A percentile compares a stretch with the other conserved stretches of the same genome.
Evolutionary conservation across 1,140 invertebrate species (phyloP).

Genomic region (Brachionus rotundiformis): DNA sequence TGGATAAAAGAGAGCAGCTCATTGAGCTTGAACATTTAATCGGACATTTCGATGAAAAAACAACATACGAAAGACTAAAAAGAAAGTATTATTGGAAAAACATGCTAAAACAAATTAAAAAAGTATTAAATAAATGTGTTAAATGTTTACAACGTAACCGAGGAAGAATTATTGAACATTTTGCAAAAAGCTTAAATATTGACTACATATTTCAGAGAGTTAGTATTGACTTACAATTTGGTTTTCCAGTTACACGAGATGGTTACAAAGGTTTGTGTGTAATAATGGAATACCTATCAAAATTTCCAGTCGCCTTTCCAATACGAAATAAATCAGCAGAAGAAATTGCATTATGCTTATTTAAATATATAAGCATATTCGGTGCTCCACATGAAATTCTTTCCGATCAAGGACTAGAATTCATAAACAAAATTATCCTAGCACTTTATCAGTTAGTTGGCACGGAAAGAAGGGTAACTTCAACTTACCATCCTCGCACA

Average conservation of each 20-base stretch:
- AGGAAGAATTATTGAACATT: not conserved
- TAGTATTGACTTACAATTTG: not conserved
- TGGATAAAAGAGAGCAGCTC: not conserved
- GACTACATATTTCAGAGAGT: not conserved
- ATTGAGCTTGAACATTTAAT: not conserved
- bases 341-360: not conserved
- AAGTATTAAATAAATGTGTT: not conserved
- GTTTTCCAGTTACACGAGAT: not conserved
- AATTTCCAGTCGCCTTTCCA: not conserved
- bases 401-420: not conserved
- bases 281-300: not conserved
- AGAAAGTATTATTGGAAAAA: not conserved
- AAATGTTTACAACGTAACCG: not conserved
- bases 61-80: not conserved
- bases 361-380: not conserved
- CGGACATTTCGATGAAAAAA: not conserved
- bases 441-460: not conserved
- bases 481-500: not conserved
- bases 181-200: not conserved
- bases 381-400: not conserved
- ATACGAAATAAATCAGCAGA: not conserved
- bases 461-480: not conserved
- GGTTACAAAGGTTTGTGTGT: not conserved
- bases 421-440: not conserved
- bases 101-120: not conserved